Percentiles rank a stretch among this genome's conserved stretches.
Evolutionary conservation across 2,113 vertebrate genomes (phyloP).

Genomic region (Brienomyrus brachyistius): DNA sequence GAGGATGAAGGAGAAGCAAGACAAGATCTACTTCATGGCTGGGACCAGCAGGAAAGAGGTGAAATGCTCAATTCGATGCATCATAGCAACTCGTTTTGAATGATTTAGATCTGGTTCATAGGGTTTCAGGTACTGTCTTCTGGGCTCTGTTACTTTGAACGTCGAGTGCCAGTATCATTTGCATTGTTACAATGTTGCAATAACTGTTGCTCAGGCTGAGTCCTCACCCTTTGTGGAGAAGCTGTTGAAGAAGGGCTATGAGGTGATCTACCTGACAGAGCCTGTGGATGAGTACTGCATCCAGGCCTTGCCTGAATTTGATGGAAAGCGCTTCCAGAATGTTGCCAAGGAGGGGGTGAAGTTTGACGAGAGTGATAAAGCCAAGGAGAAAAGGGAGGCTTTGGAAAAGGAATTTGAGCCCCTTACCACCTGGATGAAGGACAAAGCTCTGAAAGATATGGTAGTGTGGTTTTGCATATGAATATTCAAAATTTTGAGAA

Average conservation of each 20-base stretch:
- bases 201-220: constrained; percentile 66
- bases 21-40: constrained; percentile 98
- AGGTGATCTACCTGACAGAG: constrained; percentile 94
- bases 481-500: background rate
- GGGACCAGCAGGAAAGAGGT: constrained; percentile 93
- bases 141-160: background rate
- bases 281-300: constrained; percentile 98
- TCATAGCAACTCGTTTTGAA: background rate
- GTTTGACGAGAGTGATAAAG: constrained; percentile 91
- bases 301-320: constrained; percentile 93
- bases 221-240: constrained; percentile 92
- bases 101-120: background rate
- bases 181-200: background rate
- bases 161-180: background rate
- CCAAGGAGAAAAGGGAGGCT: constrained; percentile 82
- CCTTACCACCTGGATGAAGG: constrained; percentile 93
- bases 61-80: background rate
- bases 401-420: constrained; percentile 90
- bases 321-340: constrained; percentile 96
- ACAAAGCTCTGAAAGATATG: constrained; percentile 88
- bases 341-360: constrained; percentile 96
- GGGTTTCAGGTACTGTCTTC: background rate
- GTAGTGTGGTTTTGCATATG: constrained; percentile 41
- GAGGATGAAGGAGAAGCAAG: constrained; percentile 98
- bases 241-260: constrained; percentile 95